Evolutionary conservation across 2,797 vertebrate genomes (phyloP), one percentile per base, ranked within the genome.

Genomic region (Tragelaphus eurycerus): DNA sequence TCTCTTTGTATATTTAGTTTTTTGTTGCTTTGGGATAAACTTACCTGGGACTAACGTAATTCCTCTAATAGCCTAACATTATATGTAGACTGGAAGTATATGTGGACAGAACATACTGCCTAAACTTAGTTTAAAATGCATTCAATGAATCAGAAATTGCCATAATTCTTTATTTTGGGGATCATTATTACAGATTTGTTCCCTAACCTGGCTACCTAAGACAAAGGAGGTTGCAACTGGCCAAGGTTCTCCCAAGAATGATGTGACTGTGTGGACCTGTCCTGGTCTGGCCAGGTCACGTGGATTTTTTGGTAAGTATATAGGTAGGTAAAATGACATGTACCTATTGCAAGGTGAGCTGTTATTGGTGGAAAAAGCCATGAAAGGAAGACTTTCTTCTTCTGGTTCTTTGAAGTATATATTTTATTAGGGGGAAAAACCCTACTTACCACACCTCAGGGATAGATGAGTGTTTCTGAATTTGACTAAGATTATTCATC

Each of bases 171-270:
- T 79, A 38, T 74, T 95, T 92, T 78, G n/a, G 81, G 50, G 48
- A 15, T 55, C 55, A 92, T 78, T 81, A 98, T 67, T 71, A 50
- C 90, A 99, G 99, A 99, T 99, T 94, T 99, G 99, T 96, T 99
- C 98, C 74, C 98, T 99, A 29, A 93, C 95, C 67, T 99, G 99
- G 98, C 97, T 99, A 86, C 98, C 98, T 85, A 96, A 98, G 95
- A 99, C 97, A 93, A 98, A 97, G 31, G 97, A 97, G 96, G 96
- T 99, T 84, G 60, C 99, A 81, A 99, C 98, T 67, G 99, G 98
- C 78, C 99, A 99, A 62, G 99, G 99, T 15, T 96, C 98, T 92
- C 99, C 99, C 64, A 97, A 96, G 95, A 98, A 99, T 96, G 98
- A 98, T 12, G 96, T 99, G 90, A 98, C 96, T 94, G 93, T 98